Base-by-base conservation (phyloP, 2,888 invertebrate genomes). In the Thalpophila matura region DNA sequence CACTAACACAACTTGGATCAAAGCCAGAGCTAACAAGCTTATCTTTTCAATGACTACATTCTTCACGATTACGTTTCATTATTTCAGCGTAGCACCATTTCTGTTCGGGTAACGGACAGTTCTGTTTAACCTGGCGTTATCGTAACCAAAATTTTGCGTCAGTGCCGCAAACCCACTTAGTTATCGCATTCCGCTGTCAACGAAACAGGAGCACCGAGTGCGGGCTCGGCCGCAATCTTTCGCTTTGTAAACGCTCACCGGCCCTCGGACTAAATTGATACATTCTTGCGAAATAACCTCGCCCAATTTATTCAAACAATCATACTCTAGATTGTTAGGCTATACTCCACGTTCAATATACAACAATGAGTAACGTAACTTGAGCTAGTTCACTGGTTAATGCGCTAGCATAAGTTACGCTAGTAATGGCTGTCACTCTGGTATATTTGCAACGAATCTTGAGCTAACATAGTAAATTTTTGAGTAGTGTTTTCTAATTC, bases 221-320 rank as follows among this genome's bases (percentile, higher is more conserved):
- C 83, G 80, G 83, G 85, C 81, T 82, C 77, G 86, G 83, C 86
- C 89, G 86, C 90, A 88, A 91, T 91, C 88, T 91, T 86, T 88
- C 82, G 88, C 89, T 89, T 88, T 87, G 89, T 88, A 84, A 85
- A 83, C 86, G 87, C 84, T 85, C 83, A 85, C 86, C 83, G 88
- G 91, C 90, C 90, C 91, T 91, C 89, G 86, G 74, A 89, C 90
- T 90, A 91, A 91, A 93, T 91, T 90, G 91, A 93, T 91, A 94
- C 91, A 90, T 90, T 90, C 89, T 93, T 93, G 92, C 92, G 91
- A 93, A 93, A 93, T 88, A 91, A 89, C 91, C 92, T 92, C 91
- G 91, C 89, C 89, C 89, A 92, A 91, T 90, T 91, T 91, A 92
- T 89, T 90, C 85, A 89, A 90, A 90, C 91, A 90, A 91, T 90